Evolutionary conservation across 2,888 invertebrate genomes (phyloP).

Genomic region (Synergus umbraculus): DNA sequence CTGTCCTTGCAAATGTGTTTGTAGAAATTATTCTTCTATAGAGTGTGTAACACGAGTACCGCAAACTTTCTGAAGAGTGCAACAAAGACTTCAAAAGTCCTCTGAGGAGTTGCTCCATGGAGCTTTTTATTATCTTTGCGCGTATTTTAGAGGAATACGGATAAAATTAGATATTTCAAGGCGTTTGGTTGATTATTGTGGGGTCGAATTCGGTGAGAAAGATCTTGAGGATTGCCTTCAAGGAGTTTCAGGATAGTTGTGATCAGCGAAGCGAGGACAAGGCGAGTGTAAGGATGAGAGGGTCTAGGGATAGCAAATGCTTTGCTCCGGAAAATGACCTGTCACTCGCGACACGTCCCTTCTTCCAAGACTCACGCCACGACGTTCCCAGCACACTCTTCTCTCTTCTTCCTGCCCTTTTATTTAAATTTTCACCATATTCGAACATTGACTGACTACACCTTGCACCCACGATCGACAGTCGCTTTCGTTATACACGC

Average conservation of each 20-base stretch:
- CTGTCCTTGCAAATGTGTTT: neutral
- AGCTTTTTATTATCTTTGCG: neutral
- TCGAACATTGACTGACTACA: constrained; percentile 49
- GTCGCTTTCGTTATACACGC: constrained; percentile 46
- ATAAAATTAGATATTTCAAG: constrained; percentile 70
- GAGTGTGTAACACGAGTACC: too few species aligned
- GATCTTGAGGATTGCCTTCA: constrained; percentile 66
- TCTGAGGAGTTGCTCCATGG: too few species aligned
- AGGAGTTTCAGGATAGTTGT: constrained; percentile 54
- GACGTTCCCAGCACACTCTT: constrained; percentile 53
- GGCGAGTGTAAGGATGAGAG: constrained; percentile 50
- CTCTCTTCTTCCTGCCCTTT: constrained; percentile 49
- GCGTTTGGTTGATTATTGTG: constrained; percentile 63
- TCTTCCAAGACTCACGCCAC: constrained; percentile 56
- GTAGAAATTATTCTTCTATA: too few species aligned
- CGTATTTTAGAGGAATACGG: constrained; percentile 1
- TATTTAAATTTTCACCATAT: constrained; percentile 51
- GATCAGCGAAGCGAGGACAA: constrained; percentile 49
- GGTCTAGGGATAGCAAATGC: constrained; percentile 63
- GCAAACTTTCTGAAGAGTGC: too few species aligned
- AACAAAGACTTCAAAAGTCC: too few species aligned
- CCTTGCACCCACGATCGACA: constrained; percentile 48
- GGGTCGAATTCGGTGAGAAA: constrained; percentile 62
- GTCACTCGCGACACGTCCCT: constrained; percentile 73
- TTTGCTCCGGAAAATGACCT: constrained; percentile 76